Evolutionary conservation across 2,888 invertebrate species (phyloP), one percentile per base, ranked within the genome.

Genomic region (Tineola bisselliella): DNA sequence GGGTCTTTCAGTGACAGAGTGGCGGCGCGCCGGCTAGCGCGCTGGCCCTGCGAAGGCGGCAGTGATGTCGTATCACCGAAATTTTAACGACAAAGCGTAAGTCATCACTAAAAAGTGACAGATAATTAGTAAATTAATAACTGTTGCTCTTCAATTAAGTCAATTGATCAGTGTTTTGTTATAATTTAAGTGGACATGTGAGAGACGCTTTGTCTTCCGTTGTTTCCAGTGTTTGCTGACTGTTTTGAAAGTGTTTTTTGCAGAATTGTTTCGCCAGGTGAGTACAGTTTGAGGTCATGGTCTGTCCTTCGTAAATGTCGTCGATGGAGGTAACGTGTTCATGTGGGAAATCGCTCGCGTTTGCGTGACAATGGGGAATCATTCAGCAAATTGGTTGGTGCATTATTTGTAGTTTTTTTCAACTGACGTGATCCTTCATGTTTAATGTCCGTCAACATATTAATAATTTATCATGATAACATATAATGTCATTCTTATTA

Each of bases 11-110:
- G 79, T 83, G 74, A 77, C 75, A 81, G 74, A 72, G 69, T 76
- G 86, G 77, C 89, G 88, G 79, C 88, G 88, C 73, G 90, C 87
- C 75, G 86, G 84, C 68, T 88, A 80, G 79, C 88, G 87, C 77
- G 89, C 81, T 73, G 88, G 88, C 83, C 88, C 76, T n/a, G 48
- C 2, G 48, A 48, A n/a, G 6, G 15, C 2, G 48, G 15, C 15
- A n/a, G 48, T 17, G 48, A 17, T 17, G 48, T 15, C 48, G 13
- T 48, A 3, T 43, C 59, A 59, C 25, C 56, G 56, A 44, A 17
- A 48, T 15, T 5, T 17, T 48, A 59, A 15, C 17, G 38, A 44
- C 15, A 44, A 59, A 15, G 18, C 19, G 17, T 5, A 43, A 44
- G 44, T 59, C 11, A 59, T 59, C 12, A 59, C 43, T 59, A 44